A percentile compares a stretch with the other conserved stretches of the same genome.
Evolutionary conservation across 2,888 invertebrate genomes (phyloP).

Genomic region (Fragum fragum): DNA sequence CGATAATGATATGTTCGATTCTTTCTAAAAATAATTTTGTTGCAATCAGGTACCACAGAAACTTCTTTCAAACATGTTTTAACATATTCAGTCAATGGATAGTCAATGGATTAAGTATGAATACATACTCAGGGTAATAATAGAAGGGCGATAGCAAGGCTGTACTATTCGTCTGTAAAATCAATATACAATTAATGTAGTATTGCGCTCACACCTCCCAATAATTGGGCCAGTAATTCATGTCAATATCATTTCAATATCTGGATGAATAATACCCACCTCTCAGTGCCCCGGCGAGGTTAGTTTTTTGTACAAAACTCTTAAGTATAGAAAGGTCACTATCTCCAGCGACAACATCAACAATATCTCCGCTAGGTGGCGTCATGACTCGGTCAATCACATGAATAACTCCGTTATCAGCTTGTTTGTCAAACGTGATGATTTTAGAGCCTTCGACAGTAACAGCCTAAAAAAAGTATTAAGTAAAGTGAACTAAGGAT

Average conservation of each 20-base stretch:
- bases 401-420: constrained; percentile 72
- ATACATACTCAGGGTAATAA: too few relatives aligned
- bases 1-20: too few relatives aligned
- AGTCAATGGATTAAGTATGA: too few relatives aligned
- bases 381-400: constrained; percentile 72
- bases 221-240: not conserved
- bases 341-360: constrained; percentile 67
- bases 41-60: too few relatives aligned
- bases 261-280: constrained; percentile 15
- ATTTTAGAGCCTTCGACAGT: constrained; percentile 68
- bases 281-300: constrained; percentile 63
- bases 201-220: not conserved
- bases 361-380: constrained; percentile 70
- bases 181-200: not conserved
- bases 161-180: too few relatives aligned
- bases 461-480: constrained; percentile 38
- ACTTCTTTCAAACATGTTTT: too few relatives aligned
- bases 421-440: constrained; percentile 60
- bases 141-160: too few relatives aligned
- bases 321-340: constrained; percentile 66
- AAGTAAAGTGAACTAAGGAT: not conserved
- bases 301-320: constrained; percentile 61
- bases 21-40: too few relatives aligned
- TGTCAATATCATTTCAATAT: not conserved
- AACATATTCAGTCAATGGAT: too few relatives aligned